phyloP scores from a whole-genome alignment of 2,113 vertebrate species.

The Brachypodius melanocephalos region DNA sequence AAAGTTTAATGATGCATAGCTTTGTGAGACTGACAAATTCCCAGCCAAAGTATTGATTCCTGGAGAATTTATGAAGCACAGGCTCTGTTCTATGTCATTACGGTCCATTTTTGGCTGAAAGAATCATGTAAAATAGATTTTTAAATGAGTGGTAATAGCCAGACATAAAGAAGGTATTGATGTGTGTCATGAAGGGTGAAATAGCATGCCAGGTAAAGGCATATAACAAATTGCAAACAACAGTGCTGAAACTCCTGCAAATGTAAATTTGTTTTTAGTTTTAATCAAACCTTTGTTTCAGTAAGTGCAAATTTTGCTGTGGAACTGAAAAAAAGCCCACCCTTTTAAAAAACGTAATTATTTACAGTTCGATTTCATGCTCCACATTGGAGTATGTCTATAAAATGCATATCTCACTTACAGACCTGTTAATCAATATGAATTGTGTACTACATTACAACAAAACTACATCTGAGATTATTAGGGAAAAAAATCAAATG shows the following conservation, averaged over 20 bases:
- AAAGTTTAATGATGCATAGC: slow-evolving; percentile 85
- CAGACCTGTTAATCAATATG: slow-evolving; percentile 75
- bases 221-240: slow-evolving; percentile 79
- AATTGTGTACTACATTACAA: slow-evolving; percentile 75
- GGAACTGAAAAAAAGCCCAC: not conserved
- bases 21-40: slow-evolving; percentile 83
- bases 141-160: slow-evolving; percentile 86
- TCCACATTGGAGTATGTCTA: slow-evolving; percentile 69
- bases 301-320: slow-evolving; percentile 49
- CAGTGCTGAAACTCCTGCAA: slow-evolving; percentile 62
- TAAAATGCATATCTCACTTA: slow-evolving; percentile 67
- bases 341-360: slow-evolving; percentile 61
- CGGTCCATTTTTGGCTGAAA: slow-evolving; percentile 80
- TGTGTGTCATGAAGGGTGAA: slow-evolving; percentile 83
- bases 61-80: slow-evolving; percentile 81
- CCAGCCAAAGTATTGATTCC: slow-evolving; percentile 86
- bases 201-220: slow-evolving; percentile 78
- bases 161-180: slow-evolving; percentile 84
- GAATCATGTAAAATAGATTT: slow-evolving; percentile 88
- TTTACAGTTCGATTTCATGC: slow-evolving; percentile 71
- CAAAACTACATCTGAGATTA: slow-evolving; percentile 70
- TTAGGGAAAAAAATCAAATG: slow-evolving; percentile 71
- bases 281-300: slow-evolving; percentile 73
- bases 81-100: slow-evolving; percentile 80
- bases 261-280: slow-evolving; percentile 75